Base-by-base conservation (phyloP, 1,140 invertebrate genomes). In the Sesamia nonagrioides region DNA sequence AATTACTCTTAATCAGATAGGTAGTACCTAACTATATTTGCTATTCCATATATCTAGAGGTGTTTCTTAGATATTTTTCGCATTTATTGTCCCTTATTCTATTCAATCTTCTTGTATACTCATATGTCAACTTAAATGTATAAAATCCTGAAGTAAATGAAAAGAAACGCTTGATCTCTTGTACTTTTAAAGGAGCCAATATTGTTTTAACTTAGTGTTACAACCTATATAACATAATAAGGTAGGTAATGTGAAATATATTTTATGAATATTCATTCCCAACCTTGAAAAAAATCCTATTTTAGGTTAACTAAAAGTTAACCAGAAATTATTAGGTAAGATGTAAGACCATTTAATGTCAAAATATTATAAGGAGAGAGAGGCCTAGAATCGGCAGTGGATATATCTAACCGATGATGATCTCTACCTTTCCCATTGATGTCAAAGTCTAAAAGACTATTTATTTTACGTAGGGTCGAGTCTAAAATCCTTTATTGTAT, bases 251-350 rank as follows among this genome's bases (percentile, higher is more conserved):
- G 42, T 61, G 56, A 50, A 75, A 63, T 75, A 61, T 63, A 63
- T 37, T 61, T 75, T 50, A 60, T 60, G 71, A 17, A 45, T 37
- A 50, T 48, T 50, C 73, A 63, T 63, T 63, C 56, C 56, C 73
- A 63, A 75, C 58, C 40, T 75, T 75, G 40, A 21, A 45, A 75
- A 71, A 42, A 60, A 37, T 8, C 63, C 42, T 75, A 52, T 75
- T 54, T n/a, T 45, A 75, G 73, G 73, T 50, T 75, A 45, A 74
- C 73, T 75, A 48, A 75, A 75, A 75, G 73, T 75, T 75, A 33
- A 50, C 73, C 45, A 17, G 33, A 75, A 73, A 58, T 40, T 73
- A 60, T 40, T 75, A 75, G 37, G 40, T 74, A 74, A 74, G 52
- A 54, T 52, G 50, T 68, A 69, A 50, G 66, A 54, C 52, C 71